A percentile compares a stretch with the other conserved stretches of the same genome.
Conservation (phyloP, 2,797 vertebrate species). For the Buceros bicornis region DNA sequence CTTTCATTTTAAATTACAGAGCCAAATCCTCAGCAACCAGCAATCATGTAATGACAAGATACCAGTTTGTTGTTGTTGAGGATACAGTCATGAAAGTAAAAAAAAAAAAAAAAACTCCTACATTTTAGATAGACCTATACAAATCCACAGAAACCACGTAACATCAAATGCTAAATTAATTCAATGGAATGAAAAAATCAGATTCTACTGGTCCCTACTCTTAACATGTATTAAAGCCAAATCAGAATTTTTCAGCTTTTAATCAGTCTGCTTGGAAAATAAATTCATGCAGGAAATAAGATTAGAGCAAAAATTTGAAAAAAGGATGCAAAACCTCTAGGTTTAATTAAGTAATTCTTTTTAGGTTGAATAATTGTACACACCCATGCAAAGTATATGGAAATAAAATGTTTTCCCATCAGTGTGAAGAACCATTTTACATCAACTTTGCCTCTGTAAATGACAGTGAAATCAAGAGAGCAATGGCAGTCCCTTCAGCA, state of each 20-base stretch:
- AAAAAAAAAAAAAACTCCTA: background rate
- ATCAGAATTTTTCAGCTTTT: background rate
- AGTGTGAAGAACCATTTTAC: background rate
- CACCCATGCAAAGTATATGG: background rate
- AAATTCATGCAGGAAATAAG: background rate
- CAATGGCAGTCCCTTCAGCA: background rate
- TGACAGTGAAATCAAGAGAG: background rate
- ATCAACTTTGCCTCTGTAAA: background rate
- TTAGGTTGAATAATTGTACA: background rate
- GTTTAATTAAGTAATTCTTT: background rate
- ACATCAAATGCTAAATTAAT: background rate
- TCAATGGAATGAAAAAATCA: background rate
- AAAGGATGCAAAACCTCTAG: background rate
- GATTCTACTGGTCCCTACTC: background rate
- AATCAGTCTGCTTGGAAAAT: background rate
- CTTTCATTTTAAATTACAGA: background rate
- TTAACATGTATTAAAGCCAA: background rate
- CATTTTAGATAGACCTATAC: background rate
- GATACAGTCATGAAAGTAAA: background rate
- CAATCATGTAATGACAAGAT: background rate
- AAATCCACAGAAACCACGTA: background rate
- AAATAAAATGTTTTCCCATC: conserved; percentile 2
- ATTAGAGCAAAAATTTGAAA: background rate
- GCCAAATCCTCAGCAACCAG: background rate
- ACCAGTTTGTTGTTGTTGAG: background rate